Conservation (phyloP, 2,113 vertebrate species). For the Chiloscyllium plagiosum region DNA sequence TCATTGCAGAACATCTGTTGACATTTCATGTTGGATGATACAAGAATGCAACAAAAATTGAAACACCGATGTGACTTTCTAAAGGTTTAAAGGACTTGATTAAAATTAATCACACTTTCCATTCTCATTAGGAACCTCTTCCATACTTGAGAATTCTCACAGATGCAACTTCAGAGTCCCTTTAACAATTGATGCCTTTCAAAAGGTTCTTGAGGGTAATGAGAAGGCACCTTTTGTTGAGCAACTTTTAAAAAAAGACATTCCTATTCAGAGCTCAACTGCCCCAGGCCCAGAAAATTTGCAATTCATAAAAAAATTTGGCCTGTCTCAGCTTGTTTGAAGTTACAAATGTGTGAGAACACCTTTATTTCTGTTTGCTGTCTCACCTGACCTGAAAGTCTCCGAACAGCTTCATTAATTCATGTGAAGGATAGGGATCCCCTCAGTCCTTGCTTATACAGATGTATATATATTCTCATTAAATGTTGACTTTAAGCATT, state of each 20-base stretch:
- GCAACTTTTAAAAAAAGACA: background rate
- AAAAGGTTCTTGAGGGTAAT: background rate
- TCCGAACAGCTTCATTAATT: background rate
- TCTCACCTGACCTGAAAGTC: slow-evolving; percentile 18
- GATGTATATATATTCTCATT: slow-evolving; percentile 17
- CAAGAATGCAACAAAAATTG: background rate
- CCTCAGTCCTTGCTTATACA: background rate
- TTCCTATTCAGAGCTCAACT: background rate
- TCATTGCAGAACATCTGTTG: background rate
- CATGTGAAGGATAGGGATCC: background rate
- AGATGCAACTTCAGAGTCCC: background rate
- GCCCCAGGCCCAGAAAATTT: slow-evolving; percentile 2
- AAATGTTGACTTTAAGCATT: slow-evolving; percentile 22
- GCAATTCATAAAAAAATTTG: slow-evolving; percentile 2
- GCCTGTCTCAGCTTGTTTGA: background rate
- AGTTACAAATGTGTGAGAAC: background rate
- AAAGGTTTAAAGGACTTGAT: background rate
- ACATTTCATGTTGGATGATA: background rate
- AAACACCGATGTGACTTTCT: background rate
- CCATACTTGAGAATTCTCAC: background rate
- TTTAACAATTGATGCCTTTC: background rate
- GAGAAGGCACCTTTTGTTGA: background rate
- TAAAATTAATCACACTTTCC: slow-evolving; percentile 14
- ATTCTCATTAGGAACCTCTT: background rate
- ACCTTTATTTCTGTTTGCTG: slow-evolving; percentile 27